Conservation (phyloP, 2,888 invertebrate genomes). For the Plusia festucae region DNA sequence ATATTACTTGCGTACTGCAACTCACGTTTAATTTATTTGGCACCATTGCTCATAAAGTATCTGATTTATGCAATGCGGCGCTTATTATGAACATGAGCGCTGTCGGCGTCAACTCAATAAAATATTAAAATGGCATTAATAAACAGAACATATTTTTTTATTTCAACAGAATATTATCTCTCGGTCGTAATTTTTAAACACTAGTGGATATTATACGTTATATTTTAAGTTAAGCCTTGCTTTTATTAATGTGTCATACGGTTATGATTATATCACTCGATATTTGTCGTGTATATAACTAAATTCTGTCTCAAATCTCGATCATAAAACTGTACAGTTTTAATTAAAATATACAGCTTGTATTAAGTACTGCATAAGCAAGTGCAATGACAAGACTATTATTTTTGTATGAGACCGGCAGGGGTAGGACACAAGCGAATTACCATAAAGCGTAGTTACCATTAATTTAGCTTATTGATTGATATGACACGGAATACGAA, state of each 20-base stretch:
- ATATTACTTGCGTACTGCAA: slow-evolving; percentile 46
- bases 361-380: slow-evolving; percentile 56
- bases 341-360: slow-evolving; percentile 36
- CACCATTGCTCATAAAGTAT: slow-evolving; percentile 77
- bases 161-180: slow-evolving; percentile 69
- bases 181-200: slow-evolving; percentile 63
- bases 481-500: slow-evolving; percentile 50
- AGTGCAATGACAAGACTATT: slow-evolving; percentile 76
- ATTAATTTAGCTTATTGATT: slow-evolving; percentile 76
- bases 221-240: slow-evolving; percentile 41
- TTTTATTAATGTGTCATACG: slow-evolving; percentile 26
- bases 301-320: slow-evolving; percentile 14
- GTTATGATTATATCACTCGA: slow-evolving; percentile 11
- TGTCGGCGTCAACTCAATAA: slow-evolving; percentile 78
- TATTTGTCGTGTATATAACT: not conserved
- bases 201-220: slow-evolving; percentile 52
- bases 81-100: slow-evolving; percentile 76
- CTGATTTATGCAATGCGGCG: slow-evolving; percentile 76
- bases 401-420: slow-evolving; percentile 69
- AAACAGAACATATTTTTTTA: slow-evolving; percentile 69
- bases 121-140: slow-evolving; percentile 81
- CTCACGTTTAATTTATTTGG: slow-evolving; percentile 76
- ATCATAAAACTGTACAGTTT: slow-evolving; percentile 10
- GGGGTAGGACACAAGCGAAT: slow-evolving; percentile 65
- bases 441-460: slow-evolving; percentile 75